These are phyloP conservation scores for Sciurus vulgaris DNA, from an alignment of 2,797 vertebrate species.

Conservation along the genomic window DNA sequence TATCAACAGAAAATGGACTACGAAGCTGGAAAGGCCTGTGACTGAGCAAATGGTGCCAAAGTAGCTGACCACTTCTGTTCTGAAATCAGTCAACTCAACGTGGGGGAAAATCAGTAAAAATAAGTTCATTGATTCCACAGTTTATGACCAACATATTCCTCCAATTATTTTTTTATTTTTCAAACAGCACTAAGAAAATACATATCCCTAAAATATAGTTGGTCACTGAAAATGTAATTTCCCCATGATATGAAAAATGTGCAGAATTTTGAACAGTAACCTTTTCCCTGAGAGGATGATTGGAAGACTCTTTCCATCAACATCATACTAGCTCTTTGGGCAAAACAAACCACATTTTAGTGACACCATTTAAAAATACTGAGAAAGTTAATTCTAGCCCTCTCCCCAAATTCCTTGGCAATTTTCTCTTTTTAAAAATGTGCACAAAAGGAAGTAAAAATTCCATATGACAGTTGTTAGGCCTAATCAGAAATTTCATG, in stretches of 20 bases:
- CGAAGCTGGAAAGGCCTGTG: not conserved
- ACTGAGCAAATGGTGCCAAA: not conserved
- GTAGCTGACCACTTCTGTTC: not conserved
- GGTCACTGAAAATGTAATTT: not conserved
- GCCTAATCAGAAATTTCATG: conserved; percentile 15
- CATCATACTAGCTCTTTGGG: not conserved
- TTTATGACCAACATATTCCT: not conserved
- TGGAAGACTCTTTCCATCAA: not conserved
- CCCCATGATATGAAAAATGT: not conserved
- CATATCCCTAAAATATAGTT: conserved; percentile 19
- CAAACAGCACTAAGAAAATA: not conserved
- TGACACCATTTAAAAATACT: not conserved
- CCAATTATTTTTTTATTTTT: not conserved
- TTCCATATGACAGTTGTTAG: not conserved
- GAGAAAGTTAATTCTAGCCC: not conserved
- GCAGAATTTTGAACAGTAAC: not conserved
- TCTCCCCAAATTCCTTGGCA: not conserved
- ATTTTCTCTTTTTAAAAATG: not conserved
- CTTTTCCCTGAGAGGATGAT: not conserved
- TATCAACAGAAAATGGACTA: too few species aligned
- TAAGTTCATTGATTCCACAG: not conserved
- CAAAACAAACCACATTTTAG: conserved; percentile 12
- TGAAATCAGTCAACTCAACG: not conserved
- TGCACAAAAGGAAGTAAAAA: not conserved
- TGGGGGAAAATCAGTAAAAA: not conserved